Conservation (phyloP, 37 sponge, comb jelly and placozoan genomes). For the Aplysina aerophoba region DNA sequence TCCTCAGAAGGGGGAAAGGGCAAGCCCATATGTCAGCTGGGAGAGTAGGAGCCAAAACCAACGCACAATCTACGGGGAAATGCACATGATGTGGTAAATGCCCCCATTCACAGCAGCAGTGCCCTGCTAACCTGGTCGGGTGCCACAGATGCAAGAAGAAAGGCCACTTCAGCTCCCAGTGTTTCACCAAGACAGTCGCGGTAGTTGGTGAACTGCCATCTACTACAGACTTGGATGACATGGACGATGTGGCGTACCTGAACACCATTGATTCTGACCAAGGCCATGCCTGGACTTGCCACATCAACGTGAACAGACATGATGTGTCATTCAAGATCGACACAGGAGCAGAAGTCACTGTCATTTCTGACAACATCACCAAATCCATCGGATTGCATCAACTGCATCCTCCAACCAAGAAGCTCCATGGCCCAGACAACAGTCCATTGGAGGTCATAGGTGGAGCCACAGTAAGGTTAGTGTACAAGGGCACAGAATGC, state of each 20-base stretch:
- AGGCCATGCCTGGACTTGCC: neutral
- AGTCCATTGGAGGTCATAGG: constrained; percentile 15
- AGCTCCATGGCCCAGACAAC: constrained; percentile 14
- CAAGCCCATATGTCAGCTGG: no score
- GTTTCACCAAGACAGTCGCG: no score
- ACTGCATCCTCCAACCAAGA: neutral
- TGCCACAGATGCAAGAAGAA: no score
- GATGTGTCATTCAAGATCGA: constrained; percentile 19
- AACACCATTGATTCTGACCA: neutral
- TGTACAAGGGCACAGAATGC: neutral
- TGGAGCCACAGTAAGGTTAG: neutral
- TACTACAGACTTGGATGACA: no score
- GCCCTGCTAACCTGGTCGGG: no score
- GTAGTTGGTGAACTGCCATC: no score
- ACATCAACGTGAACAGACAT: neutral
- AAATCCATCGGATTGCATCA: neutral
- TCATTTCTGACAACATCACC: constrained; percentile 4
- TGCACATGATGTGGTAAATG: neutral
- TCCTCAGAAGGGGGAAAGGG: no score
- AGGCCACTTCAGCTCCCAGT: no score
- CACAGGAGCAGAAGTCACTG: constrained; percentile 23
- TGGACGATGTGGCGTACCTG: neutral
- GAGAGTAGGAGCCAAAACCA: no score
- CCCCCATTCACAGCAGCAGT: no score
- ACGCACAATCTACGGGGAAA: neutral